Evolutionary conservation across 2,888 invertebrate genomes (phyloP).

Genomic region (Phortica magna): DNA sequence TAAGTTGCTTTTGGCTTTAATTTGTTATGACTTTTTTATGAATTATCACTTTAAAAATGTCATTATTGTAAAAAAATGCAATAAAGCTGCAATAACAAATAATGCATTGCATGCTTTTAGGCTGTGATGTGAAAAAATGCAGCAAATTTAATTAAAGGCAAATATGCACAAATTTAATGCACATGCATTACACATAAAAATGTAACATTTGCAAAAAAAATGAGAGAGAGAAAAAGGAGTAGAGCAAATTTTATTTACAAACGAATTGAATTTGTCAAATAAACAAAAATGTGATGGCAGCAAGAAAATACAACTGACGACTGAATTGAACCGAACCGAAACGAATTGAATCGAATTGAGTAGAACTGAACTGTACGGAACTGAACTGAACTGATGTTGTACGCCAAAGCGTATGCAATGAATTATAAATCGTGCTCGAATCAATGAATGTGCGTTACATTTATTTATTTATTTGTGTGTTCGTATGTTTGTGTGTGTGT

Average conservation of each 20-base stretch:
- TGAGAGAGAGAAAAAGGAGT: neutral
- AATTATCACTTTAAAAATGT: constrained; percentile 35
- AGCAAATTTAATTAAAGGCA: neutral
- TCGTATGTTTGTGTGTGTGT: constrained; percentile 25
- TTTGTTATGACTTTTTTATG: neutral
- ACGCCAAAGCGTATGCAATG: constrained; percentile 48
- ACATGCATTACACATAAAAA: neutral
- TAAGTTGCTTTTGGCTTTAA: constrained; percentile 2
- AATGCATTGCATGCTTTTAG: neutral
- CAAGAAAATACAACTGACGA: neutral
- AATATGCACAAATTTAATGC: neutral
- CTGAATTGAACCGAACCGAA: neutral
- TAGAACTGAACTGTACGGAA: neutral
- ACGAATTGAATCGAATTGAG: neutral
- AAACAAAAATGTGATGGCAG: constrained; percentile 60
- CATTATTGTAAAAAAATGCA: constrained; percentile 29
- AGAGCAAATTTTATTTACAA: neutral
- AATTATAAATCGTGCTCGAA: constrained; percentile 46
- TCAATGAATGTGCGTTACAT: constrained; percentile 22
- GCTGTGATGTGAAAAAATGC: neutral
- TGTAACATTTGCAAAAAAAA: neutral
- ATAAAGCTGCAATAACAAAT: constrained; percentile 12
- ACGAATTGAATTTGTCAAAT: constrained; percentile 63
- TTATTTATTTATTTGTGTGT: constrained; percentile 31
- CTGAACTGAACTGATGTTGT: constrained; percentile 51